Evolutionary conservation across 2,797 vertebrate species (phyloP), one percentile per base, ranked within the genome.

Genomic region (Bovichtus diacanthus): DNA sequence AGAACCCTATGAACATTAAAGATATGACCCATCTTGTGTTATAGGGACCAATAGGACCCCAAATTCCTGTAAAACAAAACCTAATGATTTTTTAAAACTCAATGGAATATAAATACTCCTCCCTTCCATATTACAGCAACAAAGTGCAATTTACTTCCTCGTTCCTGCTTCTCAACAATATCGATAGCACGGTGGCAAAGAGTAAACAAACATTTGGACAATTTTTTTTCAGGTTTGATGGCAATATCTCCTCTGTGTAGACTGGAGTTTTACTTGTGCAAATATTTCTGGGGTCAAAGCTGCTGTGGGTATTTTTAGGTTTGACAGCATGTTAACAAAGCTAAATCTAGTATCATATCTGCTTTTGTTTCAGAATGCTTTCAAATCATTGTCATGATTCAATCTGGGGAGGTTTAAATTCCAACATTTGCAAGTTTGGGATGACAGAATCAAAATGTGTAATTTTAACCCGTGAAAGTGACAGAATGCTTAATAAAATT

Each of bases 201-300:
- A 84, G 80, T 72, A 78, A 87, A 87, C 75, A 56, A 84, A 68
- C 58, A 29, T 70, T 50, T 74, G 46, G 64, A 60, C 34, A 68
- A 18, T 16, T 38, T 59, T 43, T 58, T 70, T 71, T 53, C 36
- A 53, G 23, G 15, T 83, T 74, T 70, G 44, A 84, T 78, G 82
- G 83, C 76, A 67, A 81, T 62, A 71, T 51, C 73, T 83, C 78
- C 76, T 80, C 31, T 56, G 9, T 63, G 16, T 49, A 6, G n/a
- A 56, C 79, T 79, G 31, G 71, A 85, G 85, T 87, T 85, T 74
- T 5, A 78, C 80, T 47, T 8, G 4, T 78, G 67, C 78, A 73
- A 82, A 85, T 69, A 72, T 55, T 69, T 72, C 56, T 61, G 2
- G 31, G 19, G 5, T 65, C 58, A 86, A 54, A 81, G 55, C 60